Conservation (phyloP, 2,888 invertebrate species). For the Conchocele bisecta region DNA sequence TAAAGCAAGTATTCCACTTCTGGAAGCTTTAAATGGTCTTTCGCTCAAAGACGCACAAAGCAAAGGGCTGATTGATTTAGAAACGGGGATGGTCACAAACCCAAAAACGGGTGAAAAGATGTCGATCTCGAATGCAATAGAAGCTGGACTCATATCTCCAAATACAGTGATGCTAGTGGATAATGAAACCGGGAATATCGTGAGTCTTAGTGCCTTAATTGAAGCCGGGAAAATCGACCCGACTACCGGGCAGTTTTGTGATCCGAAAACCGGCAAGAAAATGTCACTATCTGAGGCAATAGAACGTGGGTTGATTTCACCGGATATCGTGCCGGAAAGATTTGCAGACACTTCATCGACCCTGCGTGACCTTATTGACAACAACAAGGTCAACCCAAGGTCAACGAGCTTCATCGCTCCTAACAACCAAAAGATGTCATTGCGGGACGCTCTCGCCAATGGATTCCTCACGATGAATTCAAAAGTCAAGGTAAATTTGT, state of each 20-base stretch:
- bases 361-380: slow-evolving; percentile 75
- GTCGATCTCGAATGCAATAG: slow-evolving; percentile 88
- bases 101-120: slow-evolving; percentile 83
- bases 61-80: slow-evolving; percentile 81
- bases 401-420: slow-evolving; percentile 74
- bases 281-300: slow-evolving; percentile 89
- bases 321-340: slow-evolving; percentile 71
- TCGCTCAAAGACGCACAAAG: slow-evolving; percentile 81
- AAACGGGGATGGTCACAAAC: slow-evolving; percentile 82
- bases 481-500: slow-evolving; percentile 87
- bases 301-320: slow-evolving; percentile 87
- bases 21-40: slow-evolving; percentile 80
- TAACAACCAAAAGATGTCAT: slow-evolving; percentile 84
- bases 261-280: slow-evolving; percentile 86
- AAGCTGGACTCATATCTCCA: slow-evolving; percentile 84
- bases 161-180: slow-evolving; percentile 78
- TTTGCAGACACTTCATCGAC: slow-evolving; percentile 74
- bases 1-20: slow-evolving; percentile 68
- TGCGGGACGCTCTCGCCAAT: slow-evolving; percentile 87
- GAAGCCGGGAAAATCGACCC: slow-evolving; percentile 86
- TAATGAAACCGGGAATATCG: slow-evolving; percentile 72
- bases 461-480: slow-evolving; percentile 88
- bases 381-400: slow-evolving; percentile 74
- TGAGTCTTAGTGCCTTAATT: slow-evolving; percentile 73
- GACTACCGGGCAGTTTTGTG: slow-evolving; percentile 85